phyloP scores from a whole-genome alignment of 2,888 invertebrate species.

The Glyphotaelius pellucidus region DNA sequence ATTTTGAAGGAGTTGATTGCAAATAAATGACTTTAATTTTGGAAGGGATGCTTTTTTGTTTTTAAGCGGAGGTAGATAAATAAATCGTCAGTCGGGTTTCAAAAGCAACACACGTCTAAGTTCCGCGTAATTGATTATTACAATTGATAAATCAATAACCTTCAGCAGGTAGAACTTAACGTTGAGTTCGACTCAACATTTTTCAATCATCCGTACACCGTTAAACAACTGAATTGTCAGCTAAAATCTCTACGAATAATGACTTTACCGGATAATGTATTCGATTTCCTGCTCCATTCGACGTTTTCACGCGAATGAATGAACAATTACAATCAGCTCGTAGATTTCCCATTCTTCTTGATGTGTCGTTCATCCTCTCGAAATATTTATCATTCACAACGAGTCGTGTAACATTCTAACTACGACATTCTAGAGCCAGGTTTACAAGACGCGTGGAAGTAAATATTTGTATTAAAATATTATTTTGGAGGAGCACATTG shows the following conservation, averaged over 20 bases:
- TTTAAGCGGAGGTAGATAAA: neutral
- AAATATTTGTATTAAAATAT: constrained; percentile 22
- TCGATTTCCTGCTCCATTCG: constrained; percentile 49
- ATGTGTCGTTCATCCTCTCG: constrained; percentile 46
- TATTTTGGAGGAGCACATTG: constrained; percentile 27
- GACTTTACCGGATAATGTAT: constrained; percentile 43
- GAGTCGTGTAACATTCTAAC: constrained; percentile 19
- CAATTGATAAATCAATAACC: neutral
- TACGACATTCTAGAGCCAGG: neutral
- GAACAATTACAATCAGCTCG: constrained; percentile 40
- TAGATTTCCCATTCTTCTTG: constrained; percentile 36
- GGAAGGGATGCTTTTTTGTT: neutral
- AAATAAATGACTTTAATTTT: neutral
- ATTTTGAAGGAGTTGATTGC: neutral
- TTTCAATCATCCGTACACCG: neutral
- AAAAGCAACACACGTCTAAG: no score
- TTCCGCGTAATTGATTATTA: no score
- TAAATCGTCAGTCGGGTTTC: neutral
- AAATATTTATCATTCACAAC: constrained; percentile 50
- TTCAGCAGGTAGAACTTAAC: neutral
- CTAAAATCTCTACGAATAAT: constrained; percentile 23
- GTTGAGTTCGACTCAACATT: neutral
- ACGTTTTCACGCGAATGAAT: constrained; percentile 52
- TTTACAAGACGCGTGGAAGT: constrained; percentile 18
- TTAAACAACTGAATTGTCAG: neutral